Evolutionary conservation across 2,113 vertebrate species (phyloP).

Genomic region (Scytalopus superciliaris): DNA sequence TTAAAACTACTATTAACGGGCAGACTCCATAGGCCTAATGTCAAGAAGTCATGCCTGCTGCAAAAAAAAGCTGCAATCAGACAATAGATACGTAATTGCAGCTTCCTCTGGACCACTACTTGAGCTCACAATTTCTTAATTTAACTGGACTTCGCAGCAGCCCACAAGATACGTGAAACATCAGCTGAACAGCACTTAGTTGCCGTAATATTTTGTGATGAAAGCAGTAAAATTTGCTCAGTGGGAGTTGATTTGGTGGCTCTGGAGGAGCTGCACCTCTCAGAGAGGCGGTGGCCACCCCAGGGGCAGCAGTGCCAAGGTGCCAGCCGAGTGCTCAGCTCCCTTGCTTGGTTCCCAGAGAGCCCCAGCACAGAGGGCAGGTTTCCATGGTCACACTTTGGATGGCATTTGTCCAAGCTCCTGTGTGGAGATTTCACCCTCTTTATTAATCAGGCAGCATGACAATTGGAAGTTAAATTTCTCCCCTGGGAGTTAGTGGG

Average conservation of each 20-base stretch:
- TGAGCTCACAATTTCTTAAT: background rate
- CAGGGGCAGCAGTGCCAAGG: background rate
- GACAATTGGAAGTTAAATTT: background rate
- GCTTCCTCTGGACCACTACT: background rate
- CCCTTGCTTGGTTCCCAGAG: background rate
- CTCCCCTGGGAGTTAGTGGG: background rate
- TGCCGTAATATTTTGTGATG: background rate
- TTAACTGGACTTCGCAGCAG: background rate
- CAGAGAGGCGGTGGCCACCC: background rate
- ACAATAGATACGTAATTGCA: background rate
- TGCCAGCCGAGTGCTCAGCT: background rate
- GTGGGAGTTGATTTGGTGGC: background rate
- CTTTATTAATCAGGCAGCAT: background rate
- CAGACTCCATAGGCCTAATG: constrained; percentile 27
- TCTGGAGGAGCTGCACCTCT: background rate
- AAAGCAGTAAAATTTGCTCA: background rate
- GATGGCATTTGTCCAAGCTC: background rate
- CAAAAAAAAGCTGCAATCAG: background rate
- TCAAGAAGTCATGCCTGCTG: constrained; percentile 20
- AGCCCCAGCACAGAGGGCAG: background rate
- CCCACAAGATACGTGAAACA: accelerated
- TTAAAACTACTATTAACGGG: constrained; percentile 42
- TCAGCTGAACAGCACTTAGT: background rate
- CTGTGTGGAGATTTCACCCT: background rate
- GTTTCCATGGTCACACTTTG: background rate